A percentile compares a stretch with the other conserved stretches of the same genome.
Evolutionary conservation across 1,140 invertebrate genomes (phyloP).

Genomic region (Ditylenchus dipsaci): DNA sequence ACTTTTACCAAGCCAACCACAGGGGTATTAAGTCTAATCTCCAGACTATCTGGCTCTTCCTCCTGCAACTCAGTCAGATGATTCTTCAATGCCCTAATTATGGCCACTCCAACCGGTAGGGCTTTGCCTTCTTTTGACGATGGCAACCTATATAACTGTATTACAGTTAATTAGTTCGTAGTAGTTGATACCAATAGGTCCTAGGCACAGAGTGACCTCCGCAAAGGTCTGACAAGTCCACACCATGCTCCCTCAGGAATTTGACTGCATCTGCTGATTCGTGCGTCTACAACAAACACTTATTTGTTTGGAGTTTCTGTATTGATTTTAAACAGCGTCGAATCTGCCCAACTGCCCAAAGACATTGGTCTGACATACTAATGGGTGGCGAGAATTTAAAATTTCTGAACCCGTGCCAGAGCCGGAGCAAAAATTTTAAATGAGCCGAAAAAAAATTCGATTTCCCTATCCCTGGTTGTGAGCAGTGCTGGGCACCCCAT

Average conservation of each 20-base stretch:
- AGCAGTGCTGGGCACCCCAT: no score
- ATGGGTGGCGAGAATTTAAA: no score
- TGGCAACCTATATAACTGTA: conserved; percentile 37
- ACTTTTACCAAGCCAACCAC: conserved; percentile 42
- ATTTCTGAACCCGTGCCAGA: no score
- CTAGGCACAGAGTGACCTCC: conserved; percentile 58
- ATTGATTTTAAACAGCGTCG: no score
- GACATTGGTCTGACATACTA: no score
- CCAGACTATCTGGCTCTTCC: conserved; percentile 38
- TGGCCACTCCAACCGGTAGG: conserved; percentile 57
- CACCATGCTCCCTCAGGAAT: conserved; percentile 52
- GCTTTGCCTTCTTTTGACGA: conserved; percentile 58
- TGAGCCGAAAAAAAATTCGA: no score
- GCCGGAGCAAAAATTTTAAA: no score
- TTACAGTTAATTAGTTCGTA: no score
- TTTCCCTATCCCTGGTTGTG: no score
- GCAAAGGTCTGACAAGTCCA: conserved; percentile 56
- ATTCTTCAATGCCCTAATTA: conserved; percentile 52
- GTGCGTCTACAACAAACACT: conserved; percentile 41
- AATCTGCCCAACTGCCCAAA: no score
- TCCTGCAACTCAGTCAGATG: conserved; percentile 40
- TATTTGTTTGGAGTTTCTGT: no score
- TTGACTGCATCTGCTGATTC: conserved; percentile 50
- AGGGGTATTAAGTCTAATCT: conserved; percentile 36
- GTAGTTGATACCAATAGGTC: conserved; percentile 59